Conservation (phyloP, 2,888 invertebrate genomes). For the Biston stratarius region DNA sequence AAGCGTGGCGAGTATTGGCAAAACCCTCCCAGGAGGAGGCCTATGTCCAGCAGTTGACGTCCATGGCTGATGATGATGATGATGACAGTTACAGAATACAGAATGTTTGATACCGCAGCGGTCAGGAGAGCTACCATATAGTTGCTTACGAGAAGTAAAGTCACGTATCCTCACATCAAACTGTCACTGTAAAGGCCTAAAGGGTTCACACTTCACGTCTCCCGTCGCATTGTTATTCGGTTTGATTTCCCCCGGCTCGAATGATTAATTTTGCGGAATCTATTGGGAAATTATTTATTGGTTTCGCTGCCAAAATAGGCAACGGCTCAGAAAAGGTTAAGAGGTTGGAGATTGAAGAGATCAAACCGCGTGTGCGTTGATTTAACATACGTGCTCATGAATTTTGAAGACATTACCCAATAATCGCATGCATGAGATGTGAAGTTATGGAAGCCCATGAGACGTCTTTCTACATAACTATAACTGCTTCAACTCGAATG, state of each 20-base stretch:
- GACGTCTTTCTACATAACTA: no score
- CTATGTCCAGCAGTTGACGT: no score
- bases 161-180: slow-evolving; percentile 12
- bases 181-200: slow-evolving; percentile 16
- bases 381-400: neutral
- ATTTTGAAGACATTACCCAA: neutral
- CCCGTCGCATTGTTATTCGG: slow-evolving; percentile 31
- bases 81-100: no score
- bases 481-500: no score
- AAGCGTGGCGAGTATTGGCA: no score
- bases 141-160: neutral
- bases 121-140: no score
- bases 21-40: no score
- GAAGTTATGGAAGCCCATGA: no score
- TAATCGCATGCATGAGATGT: neutral
- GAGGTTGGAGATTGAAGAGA: neutral
- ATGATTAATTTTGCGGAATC: slow-evolving; percentile 53
- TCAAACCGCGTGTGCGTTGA: neutral
- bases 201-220: neutral
- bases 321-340: slow-evolving; percentile 13
- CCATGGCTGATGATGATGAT: no score
- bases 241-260: slow-evolving; percentile 56
- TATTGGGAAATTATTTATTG: slow-evolving; percentile 54
- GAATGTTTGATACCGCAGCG: no score
- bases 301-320: slow-evolving; percentile 22